These are phyloP conservation scores for Myotis vivesi DNA, from an alignment of 2,797 vertebrate genomes.

Conservation along the genomic window DNA sequence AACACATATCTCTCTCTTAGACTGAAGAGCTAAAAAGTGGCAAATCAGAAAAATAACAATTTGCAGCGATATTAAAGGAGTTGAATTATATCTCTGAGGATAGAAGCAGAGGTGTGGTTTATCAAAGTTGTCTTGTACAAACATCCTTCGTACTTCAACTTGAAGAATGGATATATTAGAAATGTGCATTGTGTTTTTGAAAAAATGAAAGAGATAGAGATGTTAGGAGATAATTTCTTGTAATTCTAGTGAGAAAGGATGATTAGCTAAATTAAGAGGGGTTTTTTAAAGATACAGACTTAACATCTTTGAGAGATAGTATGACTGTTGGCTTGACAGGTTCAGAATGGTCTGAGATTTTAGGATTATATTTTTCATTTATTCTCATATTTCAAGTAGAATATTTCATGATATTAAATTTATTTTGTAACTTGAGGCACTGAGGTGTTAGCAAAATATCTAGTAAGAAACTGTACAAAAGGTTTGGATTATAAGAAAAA, in stretches of 20 bases:
- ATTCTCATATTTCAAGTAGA: neutral
- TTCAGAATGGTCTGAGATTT: neutral
- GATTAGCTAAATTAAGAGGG: neutral
- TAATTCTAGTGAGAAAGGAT: neutral
- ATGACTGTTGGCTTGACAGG: neutral
- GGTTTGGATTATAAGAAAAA: neutral
- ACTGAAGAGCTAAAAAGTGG: neutral
- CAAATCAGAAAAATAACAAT: neutral
- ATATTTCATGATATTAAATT: neutral
- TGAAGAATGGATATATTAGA: neutral
- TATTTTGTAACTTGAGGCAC: neutral
- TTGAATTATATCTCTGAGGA: neutral
- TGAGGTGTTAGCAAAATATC: neutral
- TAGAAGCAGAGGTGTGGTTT: neutral
- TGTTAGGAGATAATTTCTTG: neutral
- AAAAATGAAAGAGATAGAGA: neutral
- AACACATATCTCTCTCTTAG: neutral
- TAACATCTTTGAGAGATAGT: neutral
- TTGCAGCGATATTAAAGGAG: neutral
- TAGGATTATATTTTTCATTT: neutral
- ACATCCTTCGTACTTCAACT: neutral
- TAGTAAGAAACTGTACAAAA: neutral
- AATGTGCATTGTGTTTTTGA: neutral
- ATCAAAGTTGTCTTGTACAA: neutral
- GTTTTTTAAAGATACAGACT: neutral